phyloP scores from a whole-genome alignment of 2,797 vertebrate species.

The Anguilla anguilla region DNA sequence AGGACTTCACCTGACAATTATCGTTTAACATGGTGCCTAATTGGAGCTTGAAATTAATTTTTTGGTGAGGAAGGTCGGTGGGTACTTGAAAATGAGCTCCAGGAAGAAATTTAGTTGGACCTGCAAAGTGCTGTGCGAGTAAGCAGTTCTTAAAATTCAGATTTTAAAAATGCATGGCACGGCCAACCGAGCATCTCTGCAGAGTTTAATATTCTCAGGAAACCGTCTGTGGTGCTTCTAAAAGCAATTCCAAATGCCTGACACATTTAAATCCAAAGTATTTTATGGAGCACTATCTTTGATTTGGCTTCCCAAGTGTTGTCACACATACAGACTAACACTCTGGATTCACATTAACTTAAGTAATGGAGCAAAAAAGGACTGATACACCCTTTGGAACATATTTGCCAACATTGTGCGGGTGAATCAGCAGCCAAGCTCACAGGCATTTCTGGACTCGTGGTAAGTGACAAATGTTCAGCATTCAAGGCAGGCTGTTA shows the following conservation, averaged over 20 bases:
- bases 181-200: background rate
- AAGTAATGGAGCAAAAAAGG: background rate
- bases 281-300: background rate
- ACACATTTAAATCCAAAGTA: background rate
- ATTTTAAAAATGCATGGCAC: background rate
- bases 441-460: background rate
- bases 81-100: background rate
- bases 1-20: constrained; percentile 11
- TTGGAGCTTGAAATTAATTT: constrained; percentile 12
- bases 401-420: background rate
- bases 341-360: background rate
- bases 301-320: background rate
- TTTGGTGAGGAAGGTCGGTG: background rate
- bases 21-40: constrained; percentile 10
- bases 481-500: background rate
- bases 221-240: background rate
- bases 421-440: background rate
- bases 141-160: background rate
- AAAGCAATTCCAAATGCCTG: background rate
- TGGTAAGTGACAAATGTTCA: background rate
- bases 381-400: background rate
- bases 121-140: background rate
- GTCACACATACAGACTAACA: background rate
- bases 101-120: background rate
- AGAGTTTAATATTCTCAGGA: background rate